Base-by-base conservation (phyloP, 2,797 vertebrate species). In the Spheniscus humboldti region DNA sequence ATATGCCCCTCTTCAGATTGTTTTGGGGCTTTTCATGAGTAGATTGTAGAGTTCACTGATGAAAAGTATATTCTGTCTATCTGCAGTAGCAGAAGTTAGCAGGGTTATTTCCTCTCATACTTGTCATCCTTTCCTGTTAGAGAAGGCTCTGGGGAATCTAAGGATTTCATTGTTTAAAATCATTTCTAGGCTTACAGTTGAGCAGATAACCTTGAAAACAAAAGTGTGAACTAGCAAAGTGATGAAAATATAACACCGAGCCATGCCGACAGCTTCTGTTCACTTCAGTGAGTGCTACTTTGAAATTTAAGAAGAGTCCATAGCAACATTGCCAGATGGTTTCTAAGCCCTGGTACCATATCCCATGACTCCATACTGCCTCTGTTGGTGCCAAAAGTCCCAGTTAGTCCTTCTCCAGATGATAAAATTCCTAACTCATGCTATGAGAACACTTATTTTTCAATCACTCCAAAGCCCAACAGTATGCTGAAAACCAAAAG, bases 161-260 rank as follows among this genome's bases (percentile, higher is more conserved):
- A 45, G 43, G 56, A 66, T 86, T 95, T 88, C 13, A 67, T 56
- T 66, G 62, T 86, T 90, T 72, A 72, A 91, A 90, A 81, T 50
- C 7, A 90, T 86, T 92, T 93, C 33, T 35, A 87, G 59, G 23
- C 76, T 88, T 63, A 52, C 19, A 48, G 23, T 76, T 76, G 82
- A 30, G 56, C 47, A 79, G 76, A 92, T 88, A 86, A 86, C 66
- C 69, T 93, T 93, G 79, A 86, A 94, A 95, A 93, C 25, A 41
- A 60, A 94, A 86, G 39, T 50, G 47, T 30, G 39, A 92, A 69
- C 50, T 15, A 78, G 14, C 17, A 56, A 82, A 94, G 56, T 67
- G 52, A 82, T 74, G 76, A 88, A 90, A 92, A 83, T 48, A 17
- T 19, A 81, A 37, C 18, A 52, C 10, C 60, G 72, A 88, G 47